Base-by-base conservation (phyloP, 2,797 vertebrate species). In the Ceyx erithaca region DNA sequence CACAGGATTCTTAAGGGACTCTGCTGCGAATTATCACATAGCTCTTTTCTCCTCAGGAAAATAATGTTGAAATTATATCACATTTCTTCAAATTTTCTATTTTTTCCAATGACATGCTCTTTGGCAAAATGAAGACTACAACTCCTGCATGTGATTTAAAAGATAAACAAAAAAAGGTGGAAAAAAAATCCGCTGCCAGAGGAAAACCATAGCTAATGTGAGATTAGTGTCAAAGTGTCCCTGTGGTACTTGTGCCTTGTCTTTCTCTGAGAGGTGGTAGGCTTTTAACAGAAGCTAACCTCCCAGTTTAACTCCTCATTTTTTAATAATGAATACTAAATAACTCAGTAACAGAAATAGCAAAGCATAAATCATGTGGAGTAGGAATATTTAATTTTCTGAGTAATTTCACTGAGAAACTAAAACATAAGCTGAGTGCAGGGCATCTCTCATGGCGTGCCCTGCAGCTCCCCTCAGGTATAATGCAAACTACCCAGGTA, bases 171-270 rank as follows among this genome's bases (percentile, higher is more conserved):
- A 80, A 73, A n/a, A n/a, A 1, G 10, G 14, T 1, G 12, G 11
- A 8, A 6, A 4, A 48, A 25, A 72, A 77, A 37, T 59, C 12
- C 68, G n/a, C 69, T 76, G 40, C 48, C 70, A 73, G 63, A 76
- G 48, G 46, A 87, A 94, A 91, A 76, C 28, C 63, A 45, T 52
- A 93, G 37, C 67, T 88, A 92, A 81, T 67, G 17, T 93, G 57
- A 76, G 49, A 79, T 91, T 90, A 84, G 49, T 17, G 46, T 64
- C 51, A 77, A 81, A 83, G 12, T 18, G 69, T 70, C 16, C 22
- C 18, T 51, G 28, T 61, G 48, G 48, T 89, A 63, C 70, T 79
- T 61, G 21, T n/a, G 15, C 35, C 51, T 77, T 69, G 13, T 25
- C 10, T 78, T 69, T 92, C 17, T 64, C 49, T 48, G 48, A 57